Conservation (phyloP, 2,888 invertebrate genomes). For the Eulithis testata region DNA sequence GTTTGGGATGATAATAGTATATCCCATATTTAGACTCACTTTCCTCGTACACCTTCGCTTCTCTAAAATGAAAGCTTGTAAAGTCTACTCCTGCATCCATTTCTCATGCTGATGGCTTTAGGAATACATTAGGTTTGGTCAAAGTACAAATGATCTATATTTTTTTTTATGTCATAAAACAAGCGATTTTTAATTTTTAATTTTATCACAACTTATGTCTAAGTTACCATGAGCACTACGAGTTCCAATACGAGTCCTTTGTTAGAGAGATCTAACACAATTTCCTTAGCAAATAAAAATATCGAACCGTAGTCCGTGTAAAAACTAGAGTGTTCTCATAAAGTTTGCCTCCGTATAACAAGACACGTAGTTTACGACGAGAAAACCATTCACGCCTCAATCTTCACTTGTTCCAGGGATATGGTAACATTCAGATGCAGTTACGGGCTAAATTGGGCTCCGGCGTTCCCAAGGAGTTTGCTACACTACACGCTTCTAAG, state of each 20-base stretch:
- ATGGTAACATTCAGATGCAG: constrained; percentile 79
- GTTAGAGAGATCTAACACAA: constrained; percentile 10
- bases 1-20: too few species aligned
- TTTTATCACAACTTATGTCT: too few species aligned
- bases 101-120: too few species aligned
- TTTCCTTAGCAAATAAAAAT: constrained; percentile 39
- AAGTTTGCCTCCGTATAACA: constrained; percentile 67
- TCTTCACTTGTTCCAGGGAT: constrained; percentile 76
- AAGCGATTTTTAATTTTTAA: too few species aligned
- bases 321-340: constrained; percentile 58
- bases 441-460: constrained; percentile 77
- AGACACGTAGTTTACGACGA: constrained; percentile 73
- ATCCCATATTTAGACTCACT: too few species aligned
- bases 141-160: too few species aligned
- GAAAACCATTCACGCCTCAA: constrained; percentile 73
- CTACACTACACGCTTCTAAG: constrained; percentile 48
- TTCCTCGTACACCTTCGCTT: too few species aligned
- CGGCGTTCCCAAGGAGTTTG: constrained; percentile 62
- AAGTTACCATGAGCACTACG: not conserved
- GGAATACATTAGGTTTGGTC: too few species aligned
- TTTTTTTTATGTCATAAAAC: too few species aligned
- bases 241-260: not conserved
- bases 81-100: too few species aligned
- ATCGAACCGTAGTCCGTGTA: constrained; percentile 44
- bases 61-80: too few species aligned